Evolutionary conservation across 2,113 vertebrate genomes (phyloP).

Genomic region (Malurus cyaneus): DNA sequence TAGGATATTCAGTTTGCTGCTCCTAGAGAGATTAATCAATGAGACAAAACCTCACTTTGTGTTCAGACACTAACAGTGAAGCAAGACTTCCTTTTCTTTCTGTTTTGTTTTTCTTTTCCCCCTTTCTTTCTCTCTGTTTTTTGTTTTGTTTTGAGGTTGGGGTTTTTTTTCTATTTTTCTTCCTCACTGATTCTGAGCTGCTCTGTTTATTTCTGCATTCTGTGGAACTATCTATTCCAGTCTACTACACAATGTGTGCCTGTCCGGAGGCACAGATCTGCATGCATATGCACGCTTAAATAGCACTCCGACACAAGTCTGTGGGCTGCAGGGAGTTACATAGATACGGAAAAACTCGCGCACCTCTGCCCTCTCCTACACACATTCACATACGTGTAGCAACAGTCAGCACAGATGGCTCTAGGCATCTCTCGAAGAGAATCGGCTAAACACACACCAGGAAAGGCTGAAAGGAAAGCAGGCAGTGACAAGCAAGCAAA

Average conservation of each 20-base stretch:
- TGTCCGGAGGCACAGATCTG: slow-evolving; percentile 4
- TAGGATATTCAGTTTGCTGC: background rate
- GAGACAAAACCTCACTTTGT: background rate
- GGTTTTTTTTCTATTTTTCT: background rate
- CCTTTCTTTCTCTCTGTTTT: background rate
- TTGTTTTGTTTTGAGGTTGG: no score
- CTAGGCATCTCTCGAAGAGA: background rate
- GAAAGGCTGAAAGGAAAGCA: slow-evolving; percentile 32
- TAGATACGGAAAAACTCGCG: background rate
- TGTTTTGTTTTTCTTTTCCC: no score
- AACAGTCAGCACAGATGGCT: slow-evolving; percentile 1
- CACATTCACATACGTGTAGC: background rate
- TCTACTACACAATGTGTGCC: background rate
- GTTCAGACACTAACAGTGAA: background rate
- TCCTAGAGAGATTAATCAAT: background rate
- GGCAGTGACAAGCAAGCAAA: slow-evolving; percentile 56
- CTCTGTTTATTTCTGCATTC: background rate
- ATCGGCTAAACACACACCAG: background rate
- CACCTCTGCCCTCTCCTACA: slow-evolving; percentile 2
- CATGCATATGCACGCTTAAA: slow-evolving; percentile 12
- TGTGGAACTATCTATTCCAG: background rate
- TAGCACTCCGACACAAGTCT: background rate
- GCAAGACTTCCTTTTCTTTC: background rate
- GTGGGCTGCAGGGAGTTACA: background rate
- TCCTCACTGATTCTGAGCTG: background rate